These are phyloP conservation scores for Strigamia transsilvanica DNA, from an alignment of 2,888 invertebrate genomes.

Conservation along the genomic window DNA sequence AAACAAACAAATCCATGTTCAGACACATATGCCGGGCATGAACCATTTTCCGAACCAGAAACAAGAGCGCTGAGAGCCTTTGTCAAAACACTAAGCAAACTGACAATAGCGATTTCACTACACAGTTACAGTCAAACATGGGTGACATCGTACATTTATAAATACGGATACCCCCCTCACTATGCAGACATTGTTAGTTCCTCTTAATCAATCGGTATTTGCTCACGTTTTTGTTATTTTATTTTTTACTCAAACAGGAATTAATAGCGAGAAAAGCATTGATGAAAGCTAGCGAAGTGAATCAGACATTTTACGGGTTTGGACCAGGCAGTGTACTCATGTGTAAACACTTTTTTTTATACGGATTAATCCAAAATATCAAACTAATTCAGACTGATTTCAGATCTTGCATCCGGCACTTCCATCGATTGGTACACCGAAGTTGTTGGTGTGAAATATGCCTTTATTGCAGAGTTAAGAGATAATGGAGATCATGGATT, in stretches of 20 bases:
- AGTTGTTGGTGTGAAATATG: conserved; percentile 56
- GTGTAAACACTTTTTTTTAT: neutral
- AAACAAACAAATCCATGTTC: neutral
- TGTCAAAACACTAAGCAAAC: neutral
- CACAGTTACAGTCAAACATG: neutral
- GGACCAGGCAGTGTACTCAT: neutral
- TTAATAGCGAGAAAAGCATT: neutral
- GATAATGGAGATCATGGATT: conserved; percentile 58
- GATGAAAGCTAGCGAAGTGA: neutral
- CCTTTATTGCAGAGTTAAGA: conserved; percentile 58
- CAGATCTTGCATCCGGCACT: conserved; percentile 57
- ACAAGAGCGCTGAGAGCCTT: neutral
- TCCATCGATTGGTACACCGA: conserved; percentile 58
- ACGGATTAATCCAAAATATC: neutral
- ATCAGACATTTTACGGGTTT: neutral
- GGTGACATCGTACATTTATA: neutral
- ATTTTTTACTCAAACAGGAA: neutral
- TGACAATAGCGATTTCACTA: neutral
- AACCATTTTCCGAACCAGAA: neutral
- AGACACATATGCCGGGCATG: neutral
- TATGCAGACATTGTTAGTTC: neutral
- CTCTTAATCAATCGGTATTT: neutral
- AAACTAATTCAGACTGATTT: neutral
- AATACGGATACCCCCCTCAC: neutral
- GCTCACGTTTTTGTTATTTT: neutral